Conservation (phyloP, 2,888 invertebrate species). For the Cryptops parisi region DNA sequence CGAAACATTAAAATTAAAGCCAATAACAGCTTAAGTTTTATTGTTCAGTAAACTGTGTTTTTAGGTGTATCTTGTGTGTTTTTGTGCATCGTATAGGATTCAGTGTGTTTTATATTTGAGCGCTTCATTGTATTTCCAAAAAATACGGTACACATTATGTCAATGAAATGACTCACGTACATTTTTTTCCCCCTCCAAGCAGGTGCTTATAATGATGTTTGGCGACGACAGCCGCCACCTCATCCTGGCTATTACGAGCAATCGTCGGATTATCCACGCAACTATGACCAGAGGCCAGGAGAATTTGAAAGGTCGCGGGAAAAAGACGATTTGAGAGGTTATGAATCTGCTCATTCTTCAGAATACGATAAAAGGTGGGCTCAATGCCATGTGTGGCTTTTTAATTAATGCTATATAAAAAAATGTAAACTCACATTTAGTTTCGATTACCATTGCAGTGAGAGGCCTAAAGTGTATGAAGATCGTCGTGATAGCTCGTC, state of each 20-base stretch:
- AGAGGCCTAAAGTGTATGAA: slow-evolving; percentile 12
- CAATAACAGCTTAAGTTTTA: too few relatives aligned
- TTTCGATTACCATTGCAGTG: slow-evolving; percentile 17
- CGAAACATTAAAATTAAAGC: too few relatives aligned
- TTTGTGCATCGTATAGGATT: too few relatives aligned
- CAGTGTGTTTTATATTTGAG: too few relatives aligned
- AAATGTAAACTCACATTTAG: too few relatives aligned
- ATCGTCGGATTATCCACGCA: slow-evolving; percentile 15
- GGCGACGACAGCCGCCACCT: slow-evolving; percentile 18
- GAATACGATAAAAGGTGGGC: slow-evolving; percentile 18
- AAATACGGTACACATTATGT: too few relatives aligned
- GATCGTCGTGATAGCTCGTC: slow-evolving; percentile 8
- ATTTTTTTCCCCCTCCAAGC: not conserved
- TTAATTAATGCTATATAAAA: too few relatives aligned
- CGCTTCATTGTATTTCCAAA: too few relatives aligned
- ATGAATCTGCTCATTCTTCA: slow-evolving; percentile 17
- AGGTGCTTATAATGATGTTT: slow-evolving; percentile 18
- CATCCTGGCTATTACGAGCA: slow-evolving; percentile 20
- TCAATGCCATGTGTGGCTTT: too few relatives aligned
- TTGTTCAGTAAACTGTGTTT: too few relatives aligned
- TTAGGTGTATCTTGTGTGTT: too few relatives aligned
- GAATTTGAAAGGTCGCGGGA: slow-evolving; percentile 19
- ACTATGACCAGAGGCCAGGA: slow-evolving; percentile 19
- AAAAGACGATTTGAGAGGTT: slow-evolving; percentile 19
- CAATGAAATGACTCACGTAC: too few relatives aligned